phyloP scores from a whole-genome alignment of 1,140 invertebrate genomes.

The Sinella curviseta region DNA sequence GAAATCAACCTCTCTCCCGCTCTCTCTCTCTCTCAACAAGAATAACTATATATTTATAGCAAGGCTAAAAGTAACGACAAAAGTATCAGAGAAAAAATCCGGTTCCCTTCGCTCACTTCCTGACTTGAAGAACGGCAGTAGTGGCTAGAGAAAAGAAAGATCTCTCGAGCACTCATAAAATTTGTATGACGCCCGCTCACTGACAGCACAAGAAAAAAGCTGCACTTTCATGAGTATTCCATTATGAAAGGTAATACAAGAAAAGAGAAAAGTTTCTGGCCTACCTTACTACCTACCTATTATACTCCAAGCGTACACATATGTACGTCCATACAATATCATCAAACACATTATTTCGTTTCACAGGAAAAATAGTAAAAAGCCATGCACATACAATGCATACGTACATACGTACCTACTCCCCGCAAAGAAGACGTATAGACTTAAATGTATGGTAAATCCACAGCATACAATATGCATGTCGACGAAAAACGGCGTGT shows the following conservation, averaged over 20 bases:
- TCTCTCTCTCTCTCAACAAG: too few relatives aligned
- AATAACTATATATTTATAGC: too few relatives aligned
- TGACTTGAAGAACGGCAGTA: not conserved
- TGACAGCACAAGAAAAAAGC: conserved; percentile 1
- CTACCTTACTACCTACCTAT: not conserved
- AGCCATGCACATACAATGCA: not conserved
- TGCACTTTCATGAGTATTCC: not conserved
- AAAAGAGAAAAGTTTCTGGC: not conserved
- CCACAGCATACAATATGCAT: not conserved
- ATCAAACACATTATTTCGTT: not conserved
- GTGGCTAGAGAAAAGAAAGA: not conserved
- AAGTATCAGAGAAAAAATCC: conserved; percentile 2
- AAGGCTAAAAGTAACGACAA: not conserved
- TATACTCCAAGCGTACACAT: not conserved
- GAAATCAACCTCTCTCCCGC: not conserved
- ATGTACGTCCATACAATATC: not conserved
- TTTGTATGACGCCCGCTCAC: conserved; percentile 20
- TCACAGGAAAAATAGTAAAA: not conserved
- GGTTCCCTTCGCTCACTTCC: not conserved
- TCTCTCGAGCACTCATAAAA: conserved; percentile 12
- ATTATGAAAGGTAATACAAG: not conserved
- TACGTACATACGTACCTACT: too few relatives aligned
- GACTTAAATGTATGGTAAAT: not conserved
- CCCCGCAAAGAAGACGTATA: not conserved
- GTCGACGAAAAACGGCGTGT: not conserved